Evolutionary conservation across 37 sponge, comb jelly and placozoan species (phyloP).

Genomic region (Petrosia ficiformis): DNA sequence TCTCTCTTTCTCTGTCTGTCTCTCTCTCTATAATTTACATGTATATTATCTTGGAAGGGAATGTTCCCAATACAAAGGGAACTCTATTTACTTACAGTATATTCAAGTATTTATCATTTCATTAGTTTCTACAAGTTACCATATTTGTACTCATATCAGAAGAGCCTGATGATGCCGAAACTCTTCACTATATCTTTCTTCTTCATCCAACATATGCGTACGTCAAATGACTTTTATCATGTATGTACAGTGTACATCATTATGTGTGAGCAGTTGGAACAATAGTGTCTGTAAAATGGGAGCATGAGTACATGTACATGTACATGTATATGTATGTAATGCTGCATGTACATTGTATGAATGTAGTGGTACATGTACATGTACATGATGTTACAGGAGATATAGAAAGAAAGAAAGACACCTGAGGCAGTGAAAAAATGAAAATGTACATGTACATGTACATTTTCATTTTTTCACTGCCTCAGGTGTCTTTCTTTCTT

Average conservation of each 20-base stretch:
- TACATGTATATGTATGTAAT: not conserved
- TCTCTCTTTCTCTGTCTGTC: no score
- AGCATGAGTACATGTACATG: not conserved
- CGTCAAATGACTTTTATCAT: not conserved
- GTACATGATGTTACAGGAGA: no score
- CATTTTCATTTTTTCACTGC: no score
- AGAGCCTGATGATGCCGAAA: not conserved
- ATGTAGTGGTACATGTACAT: no score
- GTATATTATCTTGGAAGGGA: no score
- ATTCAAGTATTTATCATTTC: not conserved
- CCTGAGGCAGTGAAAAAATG: no score
- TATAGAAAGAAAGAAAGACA: no score
- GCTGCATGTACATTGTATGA: not conserved
- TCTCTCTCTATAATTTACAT: no score
- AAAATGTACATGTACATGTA: no score
- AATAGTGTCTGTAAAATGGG: not conserved
- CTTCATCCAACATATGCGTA: not conserved
- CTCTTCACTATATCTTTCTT: not conserved
- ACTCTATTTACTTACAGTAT: no score
- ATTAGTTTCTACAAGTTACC: not conserved
- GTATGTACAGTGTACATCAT: not conserved
- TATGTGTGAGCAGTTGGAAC: constrained; percentile 5
- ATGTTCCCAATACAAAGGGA: no score
- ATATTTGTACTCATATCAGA: not conserved
- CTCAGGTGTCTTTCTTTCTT: no score